A percentile compares a stretch with the other conserved stretches of the same genome.
These are phyloP conservation scores for Nemoura dubitans DNA, from an alignment of 2,888 invertebrate species.

Conservation along the genomic window DNA sequence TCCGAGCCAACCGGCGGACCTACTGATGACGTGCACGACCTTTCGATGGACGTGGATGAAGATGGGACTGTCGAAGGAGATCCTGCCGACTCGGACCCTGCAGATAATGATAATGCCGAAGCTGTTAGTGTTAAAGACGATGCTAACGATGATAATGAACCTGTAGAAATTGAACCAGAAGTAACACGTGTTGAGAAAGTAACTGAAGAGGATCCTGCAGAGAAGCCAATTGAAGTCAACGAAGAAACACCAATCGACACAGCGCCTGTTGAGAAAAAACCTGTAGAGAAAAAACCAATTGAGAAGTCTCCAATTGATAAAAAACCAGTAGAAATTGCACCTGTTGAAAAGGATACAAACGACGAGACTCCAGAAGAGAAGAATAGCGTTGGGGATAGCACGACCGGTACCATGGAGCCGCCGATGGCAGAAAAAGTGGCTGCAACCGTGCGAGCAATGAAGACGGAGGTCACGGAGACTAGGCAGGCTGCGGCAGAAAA, in stretches of 20 bases:
- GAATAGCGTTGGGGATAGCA: constrained; percentile 49
- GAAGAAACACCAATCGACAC: constrained; percentile 49
- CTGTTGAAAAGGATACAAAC: constrained; percentile 37
- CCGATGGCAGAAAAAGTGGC: background rate
- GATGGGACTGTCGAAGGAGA: constrained; percentile 57
- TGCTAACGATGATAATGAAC: background rate
- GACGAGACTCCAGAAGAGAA: constrained; percentile 45
- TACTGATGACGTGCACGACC: constrained; percentile 65
- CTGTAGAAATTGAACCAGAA: background rate
- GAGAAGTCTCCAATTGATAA: constrained; percentile 49
- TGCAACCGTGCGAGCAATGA: background rate
- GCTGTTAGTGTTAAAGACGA: background rate
- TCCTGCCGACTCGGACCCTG: constrained; percentile 51
- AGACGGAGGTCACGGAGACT: constrained; percentile 43
- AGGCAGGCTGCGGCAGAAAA: constrained; percentile 50
- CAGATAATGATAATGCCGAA: constrained; percentile 54
- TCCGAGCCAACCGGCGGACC: constrained; percentile 55
- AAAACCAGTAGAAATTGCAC: constrained; percentile 38
- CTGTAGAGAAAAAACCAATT: constrained; percentile 53
- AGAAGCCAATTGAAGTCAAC: background rate
- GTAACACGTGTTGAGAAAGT: background rate
- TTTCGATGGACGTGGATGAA: constrained; percentile 63
- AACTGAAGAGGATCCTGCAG: constrained; percentile 54
- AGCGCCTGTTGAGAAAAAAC: constrained; percentile 50
- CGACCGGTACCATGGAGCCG: constrained; percentile 47